These are phyloP conservation scores for Paratilapia polleni DNA, from an alignment of 2,113 vertebrate species.

Conservation along the genomic window DNA sequence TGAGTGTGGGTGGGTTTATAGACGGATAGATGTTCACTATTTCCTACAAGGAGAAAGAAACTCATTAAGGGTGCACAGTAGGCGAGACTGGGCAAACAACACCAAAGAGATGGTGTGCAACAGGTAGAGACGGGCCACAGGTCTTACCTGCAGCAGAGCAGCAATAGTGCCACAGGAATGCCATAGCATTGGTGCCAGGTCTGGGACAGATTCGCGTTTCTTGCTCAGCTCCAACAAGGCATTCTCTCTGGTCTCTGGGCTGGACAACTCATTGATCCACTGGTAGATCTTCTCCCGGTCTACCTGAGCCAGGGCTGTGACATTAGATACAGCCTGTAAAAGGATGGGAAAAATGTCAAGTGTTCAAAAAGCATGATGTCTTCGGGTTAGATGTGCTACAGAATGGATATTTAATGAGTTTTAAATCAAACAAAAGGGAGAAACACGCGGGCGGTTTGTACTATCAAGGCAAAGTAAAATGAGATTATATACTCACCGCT, in stretches of 20 bases:
- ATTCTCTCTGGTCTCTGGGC: conserved; percentile 95
- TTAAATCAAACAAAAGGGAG: neutral
- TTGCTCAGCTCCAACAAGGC: conserved; percentile 97
- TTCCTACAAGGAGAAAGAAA: conserved; percentile 81
- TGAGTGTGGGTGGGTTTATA: conserved; percentile 97
- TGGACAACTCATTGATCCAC: conserved; percentile 98
- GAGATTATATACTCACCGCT: conserved; percentile 73
- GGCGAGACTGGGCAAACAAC: neutral
- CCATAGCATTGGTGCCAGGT: conserved; percentile 98
- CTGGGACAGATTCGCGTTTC: conserved; percentile 95
- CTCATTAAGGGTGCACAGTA: neutral
- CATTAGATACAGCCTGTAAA: conserved; percentile 87
- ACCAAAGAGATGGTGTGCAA: neutral
- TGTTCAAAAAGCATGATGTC: neutral
- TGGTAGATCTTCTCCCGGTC: conserved; percentile 99
- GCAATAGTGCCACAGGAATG: conserved; percentile 98
- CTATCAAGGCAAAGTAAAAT: neutral
- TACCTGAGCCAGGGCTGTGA: conserved; percentile 93
- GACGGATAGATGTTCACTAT: conserved; percentile 99
- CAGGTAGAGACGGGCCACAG: neutral
- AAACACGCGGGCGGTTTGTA: neutral
- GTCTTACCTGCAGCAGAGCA: conserved; percentile 91
- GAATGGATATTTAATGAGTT: neutral
- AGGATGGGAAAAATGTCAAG: neutral
- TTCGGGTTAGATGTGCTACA: neutral